phyloP scores from a whole-genome alignment of 37 sponge, comb jelly and placozoan genomes.

The Haliclona indistincta region DNA sequence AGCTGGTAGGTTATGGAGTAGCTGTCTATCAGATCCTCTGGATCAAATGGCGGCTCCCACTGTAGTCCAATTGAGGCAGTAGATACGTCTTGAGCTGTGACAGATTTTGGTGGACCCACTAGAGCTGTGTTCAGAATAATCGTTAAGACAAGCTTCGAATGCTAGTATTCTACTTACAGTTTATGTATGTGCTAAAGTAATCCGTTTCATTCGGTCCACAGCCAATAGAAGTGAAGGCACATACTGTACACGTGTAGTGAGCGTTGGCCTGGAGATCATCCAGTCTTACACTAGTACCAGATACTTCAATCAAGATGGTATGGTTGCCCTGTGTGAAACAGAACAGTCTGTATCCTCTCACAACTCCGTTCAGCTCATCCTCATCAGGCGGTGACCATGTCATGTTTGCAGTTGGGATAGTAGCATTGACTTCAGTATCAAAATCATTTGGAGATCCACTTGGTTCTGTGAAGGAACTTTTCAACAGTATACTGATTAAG shows the following conservation, averaged over 20 bases:
- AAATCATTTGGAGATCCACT: not conserved
- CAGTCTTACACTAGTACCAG: not conserved
- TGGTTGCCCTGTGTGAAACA: not conserved
- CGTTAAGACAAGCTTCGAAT: too few species aligned
- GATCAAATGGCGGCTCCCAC: constrained; percentile 11
- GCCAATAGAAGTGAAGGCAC: constrained; percentile 4
- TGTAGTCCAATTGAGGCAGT: not conserved
- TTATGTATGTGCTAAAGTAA: not conserved
- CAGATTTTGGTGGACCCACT: not conserved
- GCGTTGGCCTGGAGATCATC: not conserved
- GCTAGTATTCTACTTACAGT: not conserved
- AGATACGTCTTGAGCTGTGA: not conserved
- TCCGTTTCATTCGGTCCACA: constrained; percentile 1
- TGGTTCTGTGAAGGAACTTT: constrained; percentile 1
- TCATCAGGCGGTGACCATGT: not conserved
- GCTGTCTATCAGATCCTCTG: not conserved
- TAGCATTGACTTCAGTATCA: not conserved
- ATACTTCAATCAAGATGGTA: not conserved
- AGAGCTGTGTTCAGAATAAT: not conserved
- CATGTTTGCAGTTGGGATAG: not conserved
- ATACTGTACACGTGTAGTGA: constrained; percentile 7
- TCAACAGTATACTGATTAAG: too few species aligned
- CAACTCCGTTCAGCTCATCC: not conserved
- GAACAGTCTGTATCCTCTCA: not conserved
- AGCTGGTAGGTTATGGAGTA: not conserved